Base-by-base conservation (phyloP, 2,888 invertebrate genomes). In the Heliconius cydno region DNA sequence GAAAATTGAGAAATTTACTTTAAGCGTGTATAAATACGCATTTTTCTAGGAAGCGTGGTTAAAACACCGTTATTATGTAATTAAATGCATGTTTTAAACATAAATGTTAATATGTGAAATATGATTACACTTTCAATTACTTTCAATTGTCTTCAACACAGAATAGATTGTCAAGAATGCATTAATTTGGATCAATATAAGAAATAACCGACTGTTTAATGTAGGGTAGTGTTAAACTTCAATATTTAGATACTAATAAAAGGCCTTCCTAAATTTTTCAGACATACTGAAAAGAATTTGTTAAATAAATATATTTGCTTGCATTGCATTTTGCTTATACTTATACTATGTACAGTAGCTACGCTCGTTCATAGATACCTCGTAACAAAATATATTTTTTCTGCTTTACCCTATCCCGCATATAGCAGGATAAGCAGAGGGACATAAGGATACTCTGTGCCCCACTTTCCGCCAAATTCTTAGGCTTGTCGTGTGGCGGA, bases 1-100 rank as follows among this genome's bases (percentile, higher is more conserved):
- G 76, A 78, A 76, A 68, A 73, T 78, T 34, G 41, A 73, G 78
- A 78, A 80, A 80, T 80, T 78, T 19, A 65, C 34, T 22, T 9
- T 6, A 41, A 41, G 19, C 25, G 13, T 41, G 22, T 75, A 65
- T 65, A 75, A 75, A 75, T 65, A 38, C 22, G 15, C 41, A 38
- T 46, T 65, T 73, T 75, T 28, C 63, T 75, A 75, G 41, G 65
- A 75, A 75, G 13, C 65, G 19, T 1, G 3, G 10, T 65, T 28
- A 41, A 75, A 46, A 75, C 12, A 73, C 63, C 7, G 41, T 25
- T 22, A 65, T 65, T 65, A 65, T 28, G 28, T 65, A 65, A 38
- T n/a, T 38, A 38, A 38, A 10, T 34, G 38, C 22, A 41, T 38
- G 22, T 65, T 41, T 34, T 34, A 34, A 65, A 65, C n/a, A 25